Conservation (phyloP, 2,797 vertebrate species). For the Tadarida brasiliensis region DNA sequence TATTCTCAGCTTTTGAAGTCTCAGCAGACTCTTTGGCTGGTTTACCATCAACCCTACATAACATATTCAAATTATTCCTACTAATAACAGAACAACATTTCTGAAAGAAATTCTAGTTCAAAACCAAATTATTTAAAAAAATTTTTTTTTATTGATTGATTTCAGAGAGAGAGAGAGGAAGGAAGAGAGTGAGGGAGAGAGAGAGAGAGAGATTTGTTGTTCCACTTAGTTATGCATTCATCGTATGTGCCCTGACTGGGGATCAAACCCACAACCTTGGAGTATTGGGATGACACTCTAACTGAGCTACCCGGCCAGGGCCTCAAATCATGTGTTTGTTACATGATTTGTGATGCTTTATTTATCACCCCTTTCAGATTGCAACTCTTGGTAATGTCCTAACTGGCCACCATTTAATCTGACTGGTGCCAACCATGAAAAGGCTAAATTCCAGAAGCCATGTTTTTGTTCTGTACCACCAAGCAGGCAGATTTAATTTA, state of each 20-base stretch:
- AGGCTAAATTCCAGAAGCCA: background rate
- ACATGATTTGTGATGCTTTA: background rate
- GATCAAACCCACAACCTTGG: background rate
- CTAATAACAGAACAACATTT: background rate
- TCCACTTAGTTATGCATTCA: background rate
- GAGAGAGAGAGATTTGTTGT: background rate
- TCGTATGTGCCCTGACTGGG: background rate
- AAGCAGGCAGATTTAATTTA: conserved; percentile 61
- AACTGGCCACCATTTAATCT: background rate
- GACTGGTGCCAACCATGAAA: background rate
- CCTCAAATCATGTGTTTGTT: background rate
- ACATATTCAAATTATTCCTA: conserved; percentile 41
- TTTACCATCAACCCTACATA: background rate
- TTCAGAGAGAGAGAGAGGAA: background rate
- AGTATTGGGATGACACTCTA: background rate
- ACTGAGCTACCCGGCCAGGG: background rate
- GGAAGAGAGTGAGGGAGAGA: no score
- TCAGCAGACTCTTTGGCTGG: background rate
- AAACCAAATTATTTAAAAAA: background rate
- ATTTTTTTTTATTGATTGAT: background rate
- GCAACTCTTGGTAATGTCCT: background rate
- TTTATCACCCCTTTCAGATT: background rate
- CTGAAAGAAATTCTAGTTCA: conserved; percentile 5
- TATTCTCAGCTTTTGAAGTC: conserved; percentile 41
- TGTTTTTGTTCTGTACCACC: conserved; percentile 44